These are phyloP conservation scores for Chelmon rostratus DNA, from an alignment of 2,797 vertebrate species.

Conservation along the genomic window DNA sequence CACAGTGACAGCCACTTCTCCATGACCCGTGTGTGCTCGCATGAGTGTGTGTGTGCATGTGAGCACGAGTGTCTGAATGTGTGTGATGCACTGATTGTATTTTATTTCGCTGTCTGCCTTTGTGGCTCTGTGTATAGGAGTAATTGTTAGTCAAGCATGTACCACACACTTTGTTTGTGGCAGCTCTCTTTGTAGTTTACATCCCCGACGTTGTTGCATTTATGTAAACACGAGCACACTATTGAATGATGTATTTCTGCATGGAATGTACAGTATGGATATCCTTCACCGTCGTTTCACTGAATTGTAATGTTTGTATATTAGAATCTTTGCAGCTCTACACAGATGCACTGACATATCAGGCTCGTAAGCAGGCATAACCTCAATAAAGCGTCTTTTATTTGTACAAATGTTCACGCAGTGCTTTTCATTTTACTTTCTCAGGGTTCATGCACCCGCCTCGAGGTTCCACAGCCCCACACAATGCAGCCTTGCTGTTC, in stretches of 20 bases:
- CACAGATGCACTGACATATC: not conserved
- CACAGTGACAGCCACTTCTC: slow-evolving; percentile 81
- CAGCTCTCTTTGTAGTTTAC: slow-evolving; percentile 52
- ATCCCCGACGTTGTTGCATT: slow-evolving; percentile 37
- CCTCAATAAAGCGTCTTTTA: slow-evolving; percentile 1
- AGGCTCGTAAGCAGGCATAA: not conserved
- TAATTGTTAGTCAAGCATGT: slow-evolving; percentile 44
- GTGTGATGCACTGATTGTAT: slow-evolving; percentile 49
- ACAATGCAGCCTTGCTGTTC: slow-evolving; percentile 39
- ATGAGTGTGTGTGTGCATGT: slow-evolving; percentile 10
- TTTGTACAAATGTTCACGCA: slow-evolving; percentile 24
- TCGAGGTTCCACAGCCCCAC: slow-evolving; percentile 16
- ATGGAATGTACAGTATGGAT: not conserved
- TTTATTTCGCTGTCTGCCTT: slow-evolving; percentile 58
- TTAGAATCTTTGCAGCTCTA: not conserved
- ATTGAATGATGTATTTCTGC: slow-evolving; percentile 5
- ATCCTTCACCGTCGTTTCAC: not conserved
- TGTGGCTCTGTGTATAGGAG: slow-evolving; percentile 41
- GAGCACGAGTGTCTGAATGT: slow-evolving; percentile 19
- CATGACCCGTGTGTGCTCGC: slow-evolving; percentile 62
- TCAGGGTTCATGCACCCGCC: slow-evolving; percentile 14
- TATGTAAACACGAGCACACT: slow-evolving; percentile 54
- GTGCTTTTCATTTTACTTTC: slow-evolving; percentile 34
- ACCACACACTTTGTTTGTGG: slow-evolving; percentile 38
- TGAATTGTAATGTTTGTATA: not conserved